Conservation (phyloP, 2,797 vertebrate species). For the Sciaenops ocellatus region DNA sequence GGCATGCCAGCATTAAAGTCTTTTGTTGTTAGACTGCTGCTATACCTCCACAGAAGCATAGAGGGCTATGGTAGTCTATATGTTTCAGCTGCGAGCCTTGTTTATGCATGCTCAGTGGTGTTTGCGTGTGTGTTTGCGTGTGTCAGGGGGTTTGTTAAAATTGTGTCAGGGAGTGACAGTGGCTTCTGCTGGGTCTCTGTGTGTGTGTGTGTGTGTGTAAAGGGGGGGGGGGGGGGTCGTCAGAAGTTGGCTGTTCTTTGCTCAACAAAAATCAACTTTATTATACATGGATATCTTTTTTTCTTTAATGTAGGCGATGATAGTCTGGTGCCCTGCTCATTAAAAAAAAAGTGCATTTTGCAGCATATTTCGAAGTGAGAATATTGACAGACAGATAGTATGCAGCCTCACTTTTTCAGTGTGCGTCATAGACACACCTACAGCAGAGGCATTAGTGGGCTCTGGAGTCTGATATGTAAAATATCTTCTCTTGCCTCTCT, state of each 20-base stretch:
- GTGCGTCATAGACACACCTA: slow-evolving; percentile 70
- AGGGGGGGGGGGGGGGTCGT: slow-evolving; percentile 7
- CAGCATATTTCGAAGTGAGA: slow-evolving; percentile 16
- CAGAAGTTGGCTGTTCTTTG: slow-evolving; percentile 35
- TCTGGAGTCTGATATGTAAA: slow-evolving; percentile 50
- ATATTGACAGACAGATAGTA: slow-evolving; percentile 21
- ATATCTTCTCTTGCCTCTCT: slow-evolving; percentile 38
- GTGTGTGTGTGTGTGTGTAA: background rate
- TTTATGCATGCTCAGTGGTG: slow-evolving; percentile 40
- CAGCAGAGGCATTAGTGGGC: slow-evolving; percentile 68
- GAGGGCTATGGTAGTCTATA: slow-evolving; percentile 55
- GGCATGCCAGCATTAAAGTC: slow-evolving; percentile 2
- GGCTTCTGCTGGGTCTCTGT: slow-evolving; percentile 41
- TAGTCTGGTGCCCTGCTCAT: background rate
- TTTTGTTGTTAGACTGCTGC: slow-evolving; percentile 52
- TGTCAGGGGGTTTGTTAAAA: slow-evolving; percentile 56
- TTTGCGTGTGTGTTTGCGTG: slow-evolving; percentile 28
- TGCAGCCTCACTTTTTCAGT: slow-evolving; percentile 47
- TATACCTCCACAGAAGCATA: slow-evolving; percentile 44
- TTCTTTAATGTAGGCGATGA: background rate
- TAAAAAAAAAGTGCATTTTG: background rate
- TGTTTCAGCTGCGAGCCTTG: slow-evolving; percentile 5
- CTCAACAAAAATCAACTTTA: slow-evolving; percentile 7
- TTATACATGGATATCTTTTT: background rate
- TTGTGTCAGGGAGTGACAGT: slow-evolving; percentile 61